These are phyloP conservation scores for Phania funesta DNA, from an alignment of 2,888 invertebrate species.

Conservation along the genomic window DNA sequence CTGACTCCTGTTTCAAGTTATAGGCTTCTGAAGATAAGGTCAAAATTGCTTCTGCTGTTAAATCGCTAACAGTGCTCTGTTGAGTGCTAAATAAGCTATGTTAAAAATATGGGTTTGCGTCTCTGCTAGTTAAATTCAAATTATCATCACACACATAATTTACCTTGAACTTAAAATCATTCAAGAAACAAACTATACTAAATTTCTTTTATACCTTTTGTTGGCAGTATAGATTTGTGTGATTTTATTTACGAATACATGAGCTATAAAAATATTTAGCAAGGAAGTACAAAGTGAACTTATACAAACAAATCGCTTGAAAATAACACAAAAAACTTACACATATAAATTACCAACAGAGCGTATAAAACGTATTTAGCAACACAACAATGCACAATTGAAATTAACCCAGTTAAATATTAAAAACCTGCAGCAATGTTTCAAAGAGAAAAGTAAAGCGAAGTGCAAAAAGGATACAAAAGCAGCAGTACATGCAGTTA, in stretches of 20 bases:
- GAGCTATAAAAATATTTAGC: neutral
- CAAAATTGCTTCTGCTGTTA: too few relatives aligned
- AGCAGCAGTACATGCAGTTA: neutral
- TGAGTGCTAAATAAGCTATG: too few relatives aligned
- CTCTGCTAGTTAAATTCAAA: too few relatives aligned
- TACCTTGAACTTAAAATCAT: slow-evolving; percentile 61
- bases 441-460: neutral
- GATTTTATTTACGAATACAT: too few relatives aligned
- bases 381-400: slow-evolving; percentile 33
- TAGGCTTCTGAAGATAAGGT: too few relatives aligned
- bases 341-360: slow-evolving; percentile 35
- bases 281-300: neutral
- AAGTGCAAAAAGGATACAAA: slow-evolving; percentile 12
- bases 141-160: too few relatives aligned
- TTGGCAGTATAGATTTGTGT: neutral
- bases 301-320: neutral
- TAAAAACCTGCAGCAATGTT: slow-evolving; percentile 35
- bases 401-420: slow-evolving; percentile 59
- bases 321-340: slow-evolving; percentile 1
- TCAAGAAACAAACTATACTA: slow-evolving; percentile 25
- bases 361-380: slow-evolving; percentile 45
- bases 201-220: neutral
- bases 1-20: too few relatives aligned
- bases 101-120: too few relatives aligned
- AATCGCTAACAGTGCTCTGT: too few relatives aligned